Percentiles rank a stretch among this genome's conserved stretches.
Conservation (phyloP, 1,140 invertebrate species). For the Vanessa atalanta region DNA sequence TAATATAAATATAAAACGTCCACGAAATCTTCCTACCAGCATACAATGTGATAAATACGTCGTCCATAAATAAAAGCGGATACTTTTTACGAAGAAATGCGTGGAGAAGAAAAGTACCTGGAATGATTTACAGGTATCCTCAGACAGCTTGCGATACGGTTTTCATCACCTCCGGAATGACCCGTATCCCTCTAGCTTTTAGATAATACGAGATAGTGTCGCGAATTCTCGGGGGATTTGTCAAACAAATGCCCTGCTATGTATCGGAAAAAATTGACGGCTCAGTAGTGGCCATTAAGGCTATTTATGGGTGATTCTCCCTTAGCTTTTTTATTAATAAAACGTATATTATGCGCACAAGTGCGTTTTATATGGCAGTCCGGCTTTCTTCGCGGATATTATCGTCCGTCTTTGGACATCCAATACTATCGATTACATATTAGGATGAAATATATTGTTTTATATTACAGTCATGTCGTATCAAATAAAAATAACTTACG, state of each 20-base stretch:
- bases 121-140: conserved; percentile 68
- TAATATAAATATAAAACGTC: not conserved
- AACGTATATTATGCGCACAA: conserved; percentile 80
- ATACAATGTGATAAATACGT: conserved; percentile 2
- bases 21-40: not conserved
- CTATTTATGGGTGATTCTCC: conserved; percentile 77
- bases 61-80: conserved; percentile 34
- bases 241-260: conserved; percentile 75
- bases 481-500: conserved; percentile 3
- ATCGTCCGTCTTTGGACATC: conserved; percentile 78
- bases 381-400: conserved; percentile 71
- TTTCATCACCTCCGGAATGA: conserved; percentile 75
- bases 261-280: conserved; percentile 77
- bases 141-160: conserved; percentile 61
- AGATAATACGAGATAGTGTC: conserved; percentile 79
- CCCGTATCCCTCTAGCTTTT: conserved; percentile 70
- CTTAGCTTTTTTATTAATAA: conserved; percentile 80
- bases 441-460: conserved; percentile 41
- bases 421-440: conserved; percentile 68
- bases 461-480: conserved; percentile 28
- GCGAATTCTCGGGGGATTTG: conserved; percentile 73
- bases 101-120: conserved; percentile 55
- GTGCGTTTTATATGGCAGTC: conserved; percentile 76
- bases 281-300: conserved; percentile 75
- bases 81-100: conserved; percentile 32